These are phyloP conservation scores for Suricata suricatta DNA, from an alignment of 2,113 vertebrate species.

Conservation along the genomic window DNA sequence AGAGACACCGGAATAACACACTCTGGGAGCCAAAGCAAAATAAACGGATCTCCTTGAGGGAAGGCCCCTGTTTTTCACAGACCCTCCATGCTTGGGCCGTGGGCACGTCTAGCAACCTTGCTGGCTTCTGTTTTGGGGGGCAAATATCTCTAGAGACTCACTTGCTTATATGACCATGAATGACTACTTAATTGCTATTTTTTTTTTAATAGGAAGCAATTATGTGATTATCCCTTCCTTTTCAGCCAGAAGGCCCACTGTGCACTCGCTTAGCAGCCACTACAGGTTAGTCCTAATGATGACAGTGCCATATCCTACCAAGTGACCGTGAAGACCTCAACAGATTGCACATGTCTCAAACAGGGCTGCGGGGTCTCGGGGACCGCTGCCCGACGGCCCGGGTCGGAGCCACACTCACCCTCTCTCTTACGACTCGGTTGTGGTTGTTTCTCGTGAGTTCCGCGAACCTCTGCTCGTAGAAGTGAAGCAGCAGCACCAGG, in stretches of 20 bases:
- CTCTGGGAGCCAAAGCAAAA: not conserved
- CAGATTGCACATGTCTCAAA: not conserved
- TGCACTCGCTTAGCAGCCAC: not conserved
- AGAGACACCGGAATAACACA: fast-evolving
- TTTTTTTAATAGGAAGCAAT: not conserved
- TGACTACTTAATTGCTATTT: not conserved
- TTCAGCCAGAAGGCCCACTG: not conserved
- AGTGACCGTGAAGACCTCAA: not conserved
- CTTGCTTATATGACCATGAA: not conserved
- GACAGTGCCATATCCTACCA: not conserved
- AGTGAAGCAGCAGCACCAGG: constrained; percentile 73
- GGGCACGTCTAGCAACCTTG: not conserved
- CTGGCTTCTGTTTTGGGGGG: not conserved
- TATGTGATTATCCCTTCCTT: not conserved
- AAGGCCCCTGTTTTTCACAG: not conserved
- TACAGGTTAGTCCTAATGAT: not conserved
- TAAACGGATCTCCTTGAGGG: not conserved
- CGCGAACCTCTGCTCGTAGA: constrained; percentile 74
- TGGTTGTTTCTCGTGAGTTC: constrained; percentile 69
- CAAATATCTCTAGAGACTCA: not conserved
- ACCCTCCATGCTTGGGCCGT: not conserved
- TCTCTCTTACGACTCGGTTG: not conserved
- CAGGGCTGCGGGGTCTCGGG: fast-evolving
- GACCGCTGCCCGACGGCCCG: fast-evolving
- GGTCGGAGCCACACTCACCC: not conserved